phyloP scores from a whole-genome alignment of 2,797 vertebrate species.

The Sandelia bainsii region DNA sequence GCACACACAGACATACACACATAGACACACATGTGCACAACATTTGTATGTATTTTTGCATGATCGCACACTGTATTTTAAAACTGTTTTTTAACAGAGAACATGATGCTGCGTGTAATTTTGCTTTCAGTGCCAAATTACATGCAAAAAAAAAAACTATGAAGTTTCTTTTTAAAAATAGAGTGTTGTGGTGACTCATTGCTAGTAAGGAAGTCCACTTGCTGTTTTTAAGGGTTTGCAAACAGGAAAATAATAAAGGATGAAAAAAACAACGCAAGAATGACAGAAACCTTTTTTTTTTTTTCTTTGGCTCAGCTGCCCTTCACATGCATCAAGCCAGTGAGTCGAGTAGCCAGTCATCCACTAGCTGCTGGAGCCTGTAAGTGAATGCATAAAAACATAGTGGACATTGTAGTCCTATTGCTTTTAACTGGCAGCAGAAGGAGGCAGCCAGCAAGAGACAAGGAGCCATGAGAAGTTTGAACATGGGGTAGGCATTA shows the following conservation, averaged over 20 bases:
- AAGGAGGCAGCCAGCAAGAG: slow-evolving; percentile 43
- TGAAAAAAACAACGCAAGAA: slow-evolving; percentile 13
- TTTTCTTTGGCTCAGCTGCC: slow-evolving; percentile 12
- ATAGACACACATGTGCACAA: background rate
- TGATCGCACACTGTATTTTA: background rate
- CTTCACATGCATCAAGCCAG: background rate
- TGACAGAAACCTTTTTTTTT: slow-evolving; percentile 1
- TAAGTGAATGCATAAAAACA: slow-evolving; percentile 57
- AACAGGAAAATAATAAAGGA: background rate
- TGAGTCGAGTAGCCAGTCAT: slow-evolving; percentile 13
- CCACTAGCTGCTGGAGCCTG: slow-evolving; percentile 19
- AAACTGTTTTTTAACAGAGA: background rate
- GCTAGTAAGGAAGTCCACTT: background rate
- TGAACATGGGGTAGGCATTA: slow-evolving; percentile 31
- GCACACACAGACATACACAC: background rate
- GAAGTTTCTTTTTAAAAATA: background rate
- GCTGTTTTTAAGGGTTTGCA: slow-evolving; percentile 3
- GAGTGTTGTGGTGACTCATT: background rate
- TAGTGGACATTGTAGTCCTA: slow-evolving; percentile 38
- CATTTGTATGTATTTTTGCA: background rate
- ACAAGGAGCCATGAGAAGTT: slow-evolving; percentile 52
- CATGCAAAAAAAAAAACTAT: background rate
- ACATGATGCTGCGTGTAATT: background rate
- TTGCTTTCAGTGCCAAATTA: background rate
- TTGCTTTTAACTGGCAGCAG: slow-evolving; percentile 63